Percentiles rank a stretch among this genome's conserved stretches.
Conservation (phyloP, 2,797 vertebrate species). For the Euphonia xanthogaster region DNA sequence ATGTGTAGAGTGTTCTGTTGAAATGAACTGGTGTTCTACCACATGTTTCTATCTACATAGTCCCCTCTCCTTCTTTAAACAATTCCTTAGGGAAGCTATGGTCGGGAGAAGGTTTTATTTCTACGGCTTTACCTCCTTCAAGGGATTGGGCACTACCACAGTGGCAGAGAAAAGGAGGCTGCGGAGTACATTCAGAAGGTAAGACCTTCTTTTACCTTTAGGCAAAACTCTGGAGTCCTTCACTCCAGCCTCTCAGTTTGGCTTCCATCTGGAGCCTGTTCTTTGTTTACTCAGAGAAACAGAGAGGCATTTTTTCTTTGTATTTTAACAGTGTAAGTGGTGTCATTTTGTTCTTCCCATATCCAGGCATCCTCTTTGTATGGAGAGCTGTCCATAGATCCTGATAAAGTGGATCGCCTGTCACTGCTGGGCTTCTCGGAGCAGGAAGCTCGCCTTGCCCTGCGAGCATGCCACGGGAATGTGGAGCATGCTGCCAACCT, state of each 20-base stretch:
- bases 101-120: conserved; percentile 92
- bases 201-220: not conserved
- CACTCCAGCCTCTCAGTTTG: not conserved
- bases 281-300: not conserved
- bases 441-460: conserved; percentile 89
- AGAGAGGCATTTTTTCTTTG: not conserved
- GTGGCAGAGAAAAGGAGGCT: conserved; percentile 84
- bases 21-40: not conserved
- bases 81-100: conserved; percentile 85
- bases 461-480: conserved; percentile 88
- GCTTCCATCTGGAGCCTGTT: not conserved
- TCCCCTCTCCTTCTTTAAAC: not conserved
- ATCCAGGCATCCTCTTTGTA: conserved; percentile 83
- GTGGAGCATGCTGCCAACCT: conserved; percentile 83
- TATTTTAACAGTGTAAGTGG: not conserved
- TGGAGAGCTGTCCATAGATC: conserved; percentile 81
- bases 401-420: conserved; percentile 82
- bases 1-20: not conserved
- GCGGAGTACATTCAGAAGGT: conserved; percentile 82
- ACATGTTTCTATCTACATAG: not conserved
- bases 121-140: conserved; percentile 93
- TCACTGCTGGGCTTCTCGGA: conserved; percentile 85
- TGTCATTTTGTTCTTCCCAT: not conserved
- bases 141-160: conserved; percentile 86
- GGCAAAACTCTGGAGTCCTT: not conserved